Evolutionary conservation across 2,888 invertebrate genomes (phyloP), one percentile per base, ranked within the genome.

Genomic region (Polymixis flavicincta): DNA sequence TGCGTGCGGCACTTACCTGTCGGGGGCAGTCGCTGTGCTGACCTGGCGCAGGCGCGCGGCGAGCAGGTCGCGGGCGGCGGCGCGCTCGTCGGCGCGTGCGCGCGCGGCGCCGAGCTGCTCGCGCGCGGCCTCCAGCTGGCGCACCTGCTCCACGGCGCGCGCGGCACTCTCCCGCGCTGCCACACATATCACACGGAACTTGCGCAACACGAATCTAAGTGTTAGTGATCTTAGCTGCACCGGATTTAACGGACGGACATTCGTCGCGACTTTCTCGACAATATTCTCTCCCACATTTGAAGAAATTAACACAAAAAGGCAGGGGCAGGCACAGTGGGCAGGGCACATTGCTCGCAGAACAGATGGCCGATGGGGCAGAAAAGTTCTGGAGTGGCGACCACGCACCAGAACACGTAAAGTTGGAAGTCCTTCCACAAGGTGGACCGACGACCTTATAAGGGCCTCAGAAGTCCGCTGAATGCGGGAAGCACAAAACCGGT

Each of bases 41-140:
- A 75, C 74, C 72, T 64, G 74, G 1, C 63, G 64, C 61, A 76
- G 71, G 71, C 68, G 69, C 50, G 63, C 66, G 14, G 59, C 61
- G 14, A 76, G 74, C 13, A 55, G 68, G 6, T 66, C 71, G 13
- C 89, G 89, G 8, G 85, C 57, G 28, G 68, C 81, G 19, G 37
- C 67, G 28, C 92, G 78, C 22, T 79, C 77, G 1, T 59, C 83
- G 66, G 92, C 91, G 11, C 88, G 72, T 28, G 75, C 79, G 25
- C 77, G 67, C 32, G 74, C 78, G 14, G 19, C 81, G 1, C 71
- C 81, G 59, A 81, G 88, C 90, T 88, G 74, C 64, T 67, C 3
- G 89, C 55, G 64, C 61, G 71, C 66, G 13, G 13, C 91, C 73
- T 92, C 91, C 74, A 90, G 89, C 25, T 78, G 91, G 5, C 81